Evolutionary conservation across 64 coral and sea anemone genomes (phyloP), one percentile per base, ranked within the genome.

Genomic region (Porites australiensis): DNA sequence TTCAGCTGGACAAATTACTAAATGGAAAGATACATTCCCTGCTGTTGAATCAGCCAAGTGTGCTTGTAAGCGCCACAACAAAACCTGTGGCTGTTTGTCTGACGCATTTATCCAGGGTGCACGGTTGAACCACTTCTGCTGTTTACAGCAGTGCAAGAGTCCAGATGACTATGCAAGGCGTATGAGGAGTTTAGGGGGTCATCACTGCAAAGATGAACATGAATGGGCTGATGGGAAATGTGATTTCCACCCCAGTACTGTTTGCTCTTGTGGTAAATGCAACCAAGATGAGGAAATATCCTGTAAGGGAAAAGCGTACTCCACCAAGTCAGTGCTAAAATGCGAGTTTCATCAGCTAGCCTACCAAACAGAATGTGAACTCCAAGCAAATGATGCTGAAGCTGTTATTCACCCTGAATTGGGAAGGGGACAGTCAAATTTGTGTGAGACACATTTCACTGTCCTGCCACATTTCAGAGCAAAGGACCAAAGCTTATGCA

Each of bases 71-170:
- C 59, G 83, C 13, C 83, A 87, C 66, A 47, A 14, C 11, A 87
- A 87, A 23, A 15, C 27, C 47, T 64, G 73, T 43, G 49, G 87
- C 43, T 89, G 87, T 65, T 27, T 89, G 50, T 63, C 72, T 3
- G 59, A 89, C 9, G 4, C 50, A 44, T 89, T 77, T 22, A 55
- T 89, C 8, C 77, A 77, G 6, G 44, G 63, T 60, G 88, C 88
- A 8, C 14, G 58, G n/a, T 15, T 90, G 8, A 90, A 90, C 55
- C 72, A 90, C 44, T 90, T 90, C 20, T 79, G 88, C 64, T 63
- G 88, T 49, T 63, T 90, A 3, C 88, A 90, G 51, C 88, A 90
- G 75, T 90, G 88, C 50, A 67, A 90, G 12, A 44, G 27, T 79
- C 58, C 74, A 18, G 77, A 50, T 3, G 87, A 89, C 5, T 89